Conservation (phyloP, 2,888 invertebrate genomes). For the Drosophila anceps region DNA sequence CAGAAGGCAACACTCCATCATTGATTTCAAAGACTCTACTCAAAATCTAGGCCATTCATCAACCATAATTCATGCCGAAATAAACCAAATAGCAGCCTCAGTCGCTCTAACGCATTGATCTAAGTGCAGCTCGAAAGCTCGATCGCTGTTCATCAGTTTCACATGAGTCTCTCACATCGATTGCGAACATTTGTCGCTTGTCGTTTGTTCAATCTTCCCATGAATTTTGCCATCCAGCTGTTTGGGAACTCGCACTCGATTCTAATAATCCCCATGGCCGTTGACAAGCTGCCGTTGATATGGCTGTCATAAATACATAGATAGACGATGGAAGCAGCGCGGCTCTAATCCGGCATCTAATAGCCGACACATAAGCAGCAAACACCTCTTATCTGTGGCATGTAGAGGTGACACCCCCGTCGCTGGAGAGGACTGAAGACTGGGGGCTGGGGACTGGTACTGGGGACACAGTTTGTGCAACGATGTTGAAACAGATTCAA, state of each 20-base stretch:
- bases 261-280: slow-evolving; percentile 47
- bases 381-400: slow-evolving; percentile 65
- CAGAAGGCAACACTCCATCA: neutral
- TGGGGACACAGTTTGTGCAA: slow-evolving; percentile 63
- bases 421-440: neutral
- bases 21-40: neutral
- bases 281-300: slow-evolving; percentile 73
- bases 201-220: slow-evolving; percentile 39
- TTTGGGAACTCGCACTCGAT: slow-evolving; percentile 28
- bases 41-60: neutral
- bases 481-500: slow-evolving; percentile 76
- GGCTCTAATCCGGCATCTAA: slow-evolving; percentile 68
- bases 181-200: neutral
- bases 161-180: slow-evolving; percentile 12
- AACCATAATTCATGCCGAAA: too few species aligned
- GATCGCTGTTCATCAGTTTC: neutral
- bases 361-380: slow-evolving; percentile 69
- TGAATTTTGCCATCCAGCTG: slow-evolving; percentile 54
- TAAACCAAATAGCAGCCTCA: neutral
- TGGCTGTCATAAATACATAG: slow-evolving; percentile 69
- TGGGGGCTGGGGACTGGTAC: neutral
- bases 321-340: slow-evolving; percentile 24
- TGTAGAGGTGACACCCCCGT: slow-evolving; percentile 29
- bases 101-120: neutral
- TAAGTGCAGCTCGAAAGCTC: slow-evolving; percentile 1